Evolutionary conservation across 2,888 invertebrate genomes (phyloP).

Genomic region (Drosophila bunnanda): DNA sequence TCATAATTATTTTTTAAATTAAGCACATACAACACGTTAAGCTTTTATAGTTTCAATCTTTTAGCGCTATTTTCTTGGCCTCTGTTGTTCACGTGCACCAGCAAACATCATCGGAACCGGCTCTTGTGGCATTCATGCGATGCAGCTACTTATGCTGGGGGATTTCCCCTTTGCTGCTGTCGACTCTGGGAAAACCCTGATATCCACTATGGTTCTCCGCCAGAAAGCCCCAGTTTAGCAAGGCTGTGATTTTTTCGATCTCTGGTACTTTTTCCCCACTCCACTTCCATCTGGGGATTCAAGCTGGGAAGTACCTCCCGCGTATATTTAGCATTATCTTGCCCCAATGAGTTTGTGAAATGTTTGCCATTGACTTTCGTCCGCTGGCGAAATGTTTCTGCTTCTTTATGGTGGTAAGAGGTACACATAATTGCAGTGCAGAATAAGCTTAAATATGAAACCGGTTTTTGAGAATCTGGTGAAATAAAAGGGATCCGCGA

Average conservation of each 20-base stretch:
- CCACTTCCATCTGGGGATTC: not conserved
- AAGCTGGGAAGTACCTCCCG: slow-evolving; percentile 12
- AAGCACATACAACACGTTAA: no score
- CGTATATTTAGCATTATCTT: not conserved
- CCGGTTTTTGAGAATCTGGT: slow-evolving; percentile 7
- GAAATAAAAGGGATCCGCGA: not conserved
- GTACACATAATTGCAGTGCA: slow-evolving; percentile 7
- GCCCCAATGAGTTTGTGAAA: slow-evolving; percentile 15
- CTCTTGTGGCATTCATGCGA: slow-evolving; percentile 2
- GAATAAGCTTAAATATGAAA: slow-evolving; percentile 1
- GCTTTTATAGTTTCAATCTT: no score
- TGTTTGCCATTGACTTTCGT: slow-evolving; percentile 1
- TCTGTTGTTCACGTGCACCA: slow-evolving; percentile 55
- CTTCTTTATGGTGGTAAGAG: not conserved
- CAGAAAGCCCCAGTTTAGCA: slow-evolving; percentile 50
- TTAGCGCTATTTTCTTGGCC: not conserved
- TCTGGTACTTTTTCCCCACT: slow-evolving; percentile 19
- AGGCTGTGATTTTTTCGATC: slow-evolving; percentile 14
- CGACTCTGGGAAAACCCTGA: slow-evolving; percentile 46
- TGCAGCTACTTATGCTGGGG: slow-evolving; percentile 37
- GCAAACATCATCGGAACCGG: not conserved
- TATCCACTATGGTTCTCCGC: slow-evolving; percentile 20
- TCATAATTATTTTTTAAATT: no score
- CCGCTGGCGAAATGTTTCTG: slow-evolving; percentile 18
- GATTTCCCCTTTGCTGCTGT: slow-evolving; percentile 32